A percentile compares a stretch with the other conserved stretches of the same genome.
phyloP scores from a whole-genome alignment of 2,113 vertebrate species.

The Nycticebus coucang region DNA sequence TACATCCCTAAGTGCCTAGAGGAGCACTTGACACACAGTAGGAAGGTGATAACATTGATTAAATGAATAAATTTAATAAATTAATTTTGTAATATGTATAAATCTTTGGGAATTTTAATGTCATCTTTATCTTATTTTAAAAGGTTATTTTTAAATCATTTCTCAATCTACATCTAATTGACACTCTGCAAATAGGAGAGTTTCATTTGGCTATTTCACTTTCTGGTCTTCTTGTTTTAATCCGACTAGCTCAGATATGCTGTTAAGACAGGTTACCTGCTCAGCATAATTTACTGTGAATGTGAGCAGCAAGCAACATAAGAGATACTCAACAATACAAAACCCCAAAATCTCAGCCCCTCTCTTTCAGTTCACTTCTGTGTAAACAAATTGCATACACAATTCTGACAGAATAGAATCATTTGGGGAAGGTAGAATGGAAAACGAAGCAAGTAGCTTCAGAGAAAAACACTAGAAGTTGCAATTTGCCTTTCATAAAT shows the following conservation, averaged over 20 bases:
- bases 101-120: not conserved
- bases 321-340: not conserved
- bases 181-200: not conserved
- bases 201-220: not conserved
- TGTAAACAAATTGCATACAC: conserved; percentile 26
- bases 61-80: not conserved
- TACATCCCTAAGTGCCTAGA: not conserved
- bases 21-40: not conserved
- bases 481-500: conserved; percentile 74
- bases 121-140: not conserved
- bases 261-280: not conserved
- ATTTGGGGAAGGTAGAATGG: conserved; percentile 50
- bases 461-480: conserved; percentile 70
- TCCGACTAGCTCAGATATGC: not conserved
- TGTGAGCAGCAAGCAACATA: not conserved
- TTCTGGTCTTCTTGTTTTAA: not conserved
- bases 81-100: not conserved
- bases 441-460: conserved; percentile 56
- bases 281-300: conserved; percentile 14
- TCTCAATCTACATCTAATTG: not conserved
- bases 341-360: conserved; percentile 30
- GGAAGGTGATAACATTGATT: not conserved
- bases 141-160: not conserved
- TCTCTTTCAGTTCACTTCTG: conserved; percentile 16
- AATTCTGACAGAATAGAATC: conserved; percentile 65